Conservation (phyloP, 2,797 vertebrate genomes). For the Meriones psammophilus region DNA sequence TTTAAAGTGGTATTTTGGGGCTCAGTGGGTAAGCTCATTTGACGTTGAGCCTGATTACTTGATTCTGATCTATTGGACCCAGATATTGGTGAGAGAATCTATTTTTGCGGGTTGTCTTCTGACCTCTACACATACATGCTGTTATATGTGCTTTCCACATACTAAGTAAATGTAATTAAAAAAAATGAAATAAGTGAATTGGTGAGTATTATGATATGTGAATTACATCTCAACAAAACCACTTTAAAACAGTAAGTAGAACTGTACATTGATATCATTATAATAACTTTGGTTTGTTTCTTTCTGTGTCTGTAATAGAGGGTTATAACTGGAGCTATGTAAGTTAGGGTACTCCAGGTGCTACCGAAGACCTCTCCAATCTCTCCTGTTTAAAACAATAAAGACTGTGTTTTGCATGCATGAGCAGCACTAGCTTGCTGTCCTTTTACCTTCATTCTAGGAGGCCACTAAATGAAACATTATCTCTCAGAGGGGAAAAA, state of each 20-base stretch:
- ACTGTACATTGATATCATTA: background rate
- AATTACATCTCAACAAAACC: background rate
- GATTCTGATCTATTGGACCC: background rate
- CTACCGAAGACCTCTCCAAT: background rate
- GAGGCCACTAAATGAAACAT: background rate
- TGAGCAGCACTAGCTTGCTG: background rate
- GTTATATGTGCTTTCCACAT: background rate
- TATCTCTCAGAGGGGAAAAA: background rate
- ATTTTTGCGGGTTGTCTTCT: background rate
- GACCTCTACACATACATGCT: background rate
- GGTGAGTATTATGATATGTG: background rate
- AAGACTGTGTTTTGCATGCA: background rate
- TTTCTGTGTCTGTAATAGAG: background rate
- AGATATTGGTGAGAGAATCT: background rate
- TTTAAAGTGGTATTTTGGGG: background rate
- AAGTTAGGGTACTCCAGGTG: background rate
- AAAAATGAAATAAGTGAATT: background rate
- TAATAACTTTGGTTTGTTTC: background rate
- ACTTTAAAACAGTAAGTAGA: background rate
- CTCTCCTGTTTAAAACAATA: background rate
- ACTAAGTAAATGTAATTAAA: background rate
- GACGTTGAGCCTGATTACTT: no score
- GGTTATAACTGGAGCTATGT: background rate
- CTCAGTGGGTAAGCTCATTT: background rate
- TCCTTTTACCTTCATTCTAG: background rate